These are phyloP conservation scores for Stomatorhinus walkeri DNA, from an alignment of 2,797 vertebrate genomes.

Conservation along the genomic window DNA sequence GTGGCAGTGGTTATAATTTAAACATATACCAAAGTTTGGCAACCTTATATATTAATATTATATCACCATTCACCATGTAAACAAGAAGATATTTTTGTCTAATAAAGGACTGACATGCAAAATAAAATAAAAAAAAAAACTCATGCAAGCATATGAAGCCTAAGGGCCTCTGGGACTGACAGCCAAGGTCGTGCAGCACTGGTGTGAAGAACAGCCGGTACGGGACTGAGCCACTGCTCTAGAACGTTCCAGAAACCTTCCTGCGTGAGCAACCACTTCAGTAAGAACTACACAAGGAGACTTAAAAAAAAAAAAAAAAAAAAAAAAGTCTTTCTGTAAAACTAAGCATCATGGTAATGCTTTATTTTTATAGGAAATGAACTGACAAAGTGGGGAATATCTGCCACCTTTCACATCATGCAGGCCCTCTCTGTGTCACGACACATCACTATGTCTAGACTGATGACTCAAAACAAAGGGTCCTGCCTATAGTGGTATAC, in stretches of 20 bases:
- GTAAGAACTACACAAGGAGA: conserved; percentile 15
- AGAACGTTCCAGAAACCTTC: conserved; percentile 28
- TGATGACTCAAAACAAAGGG: background rate
- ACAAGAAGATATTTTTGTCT: conserved; percentile 75
- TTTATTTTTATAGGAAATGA: background rate
- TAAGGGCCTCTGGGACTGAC: conserved; percentile 64
- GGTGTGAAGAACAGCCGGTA: conserved; percentile 66
- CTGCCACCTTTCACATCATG: conserved; percentile 57
- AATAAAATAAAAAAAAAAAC: conserved; percentile 46
- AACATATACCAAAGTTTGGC: conserved; percentile 87
- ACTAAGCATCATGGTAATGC: background rate
- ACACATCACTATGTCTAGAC: background rate
- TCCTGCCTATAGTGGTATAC: background rate
- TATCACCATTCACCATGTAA: conserved; percentile 85
- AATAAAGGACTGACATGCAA: conserved; percentile 78
- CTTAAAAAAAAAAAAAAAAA: background rate
- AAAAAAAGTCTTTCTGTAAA: background rate
- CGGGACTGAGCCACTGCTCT: conserved; percentile 49
- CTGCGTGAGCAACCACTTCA: conserved; percentile 24
- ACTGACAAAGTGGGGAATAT: conserved; percentile 41
- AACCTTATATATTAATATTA: conserved; percentile 69
- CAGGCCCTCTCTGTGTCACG: conserved; percentile 40
- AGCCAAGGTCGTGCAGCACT: conserved; percentile 73
- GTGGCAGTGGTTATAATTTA: conserved; percentile 67
- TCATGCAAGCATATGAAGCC: conserved; percentile 85